Base-by-base conservation (phyloP, 2,888 invertebrate species). In the Cephus sareptanus region DNA sequence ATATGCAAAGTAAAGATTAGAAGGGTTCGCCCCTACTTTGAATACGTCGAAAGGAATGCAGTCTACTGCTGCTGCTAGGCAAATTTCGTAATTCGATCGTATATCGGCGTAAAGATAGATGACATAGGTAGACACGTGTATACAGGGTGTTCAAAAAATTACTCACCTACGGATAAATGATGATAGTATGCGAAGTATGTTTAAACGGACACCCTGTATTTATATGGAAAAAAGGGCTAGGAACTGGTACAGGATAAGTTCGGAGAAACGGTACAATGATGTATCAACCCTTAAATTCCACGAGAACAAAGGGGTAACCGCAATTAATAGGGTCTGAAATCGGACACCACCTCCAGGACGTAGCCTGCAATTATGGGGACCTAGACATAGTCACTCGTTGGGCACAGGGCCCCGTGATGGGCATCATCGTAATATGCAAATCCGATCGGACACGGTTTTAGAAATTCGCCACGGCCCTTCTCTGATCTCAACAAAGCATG, bases 361-460 rank as follows among this genome's bases (percentile, higher is more conserved):
- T 56, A 40, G 56, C 56, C 23, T 56, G 56, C 23, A 56, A 15
- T 56, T 23, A 56, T 9, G 56, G 9, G 56, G 23, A 56, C 56
- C 56, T 56, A 56, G 9, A 6, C 56, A 56, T 15, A 56, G 9
- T 56, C 56, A 56, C 56, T 23, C 56, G 9, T 56, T 56, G 9
- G 56, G 9, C 9, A 23, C 9, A 23, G 56, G 56, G 9, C 56
- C 56, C 56, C 56, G 56, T 56, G 56, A 56, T 56, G 9, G 56
- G 56, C 56, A 56, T 56, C 56, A 56, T 56, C 56, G 56, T 56
- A 56, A 87, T 90, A 91, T 91, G 91, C 90, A 91, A 91, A 91
- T 91, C 82, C 87, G 86, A 91, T 91, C 89, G 86, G 91, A 89
- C 90, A 91, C 88, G 91, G 91, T 91, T 91, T 91, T 87, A 87